A percentile compares a stretch with the other conserved stretches of the same genome.
Conservation (phyloP, 2,888 invertebrate species). For the Heteromurus nitidus region DNA sequence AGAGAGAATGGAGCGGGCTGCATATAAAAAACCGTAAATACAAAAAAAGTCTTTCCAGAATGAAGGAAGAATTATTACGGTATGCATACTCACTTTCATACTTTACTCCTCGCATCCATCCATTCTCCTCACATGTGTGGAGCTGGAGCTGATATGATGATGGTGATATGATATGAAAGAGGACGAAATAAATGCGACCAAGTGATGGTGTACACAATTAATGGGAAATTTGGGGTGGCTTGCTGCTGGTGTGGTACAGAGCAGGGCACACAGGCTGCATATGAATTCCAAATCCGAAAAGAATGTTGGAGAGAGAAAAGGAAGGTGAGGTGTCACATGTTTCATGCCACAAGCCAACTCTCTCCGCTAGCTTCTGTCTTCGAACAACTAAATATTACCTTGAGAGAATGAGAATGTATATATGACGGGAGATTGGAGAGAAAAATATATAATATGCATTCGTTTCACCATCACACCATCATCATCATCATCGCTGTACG, state of each 20-base stretch:
- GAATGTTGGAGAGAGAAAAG: conserved; percentile 39
- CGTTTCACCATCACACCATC: background rate
- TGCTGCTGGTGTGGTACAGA: too few species aligned
- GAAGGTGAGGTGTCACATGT: conserved; percentile 21
- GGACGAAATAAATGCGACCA: conserved; percentile 31
- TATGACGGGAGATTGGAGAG: conserved; percentile 36
- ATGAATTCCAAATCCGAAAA: conserved; percentile 58
- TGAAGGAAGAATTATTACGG: background rate
- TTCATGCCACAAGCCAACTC: background rate
- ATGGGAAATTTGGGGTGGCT: conserved; percentile 53
- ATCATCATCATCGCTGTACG: background rate
- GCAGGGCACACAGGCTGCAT: too few species aligned
- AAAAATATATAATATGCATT: background rate
- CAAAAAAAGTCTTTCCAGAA: background rate
- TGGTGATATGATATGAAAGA: conserved; percentile 23
- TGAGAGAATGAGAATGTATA: conserved; percentile 35
- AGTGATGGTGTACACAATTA: conserved; percentile 42
- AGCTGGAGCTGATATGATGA: conserved; percentile 6
- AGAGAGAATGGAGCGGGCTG: background rate
- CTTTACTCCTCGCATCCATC: background rate
- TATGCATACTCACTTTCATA: conserved; percentile 8
- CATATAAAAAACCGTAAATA: background rate
- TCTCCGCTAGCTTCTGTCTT: conserved; percentile 20
- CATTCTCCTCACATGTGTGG: background rate
- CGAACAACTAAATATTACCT: conserved; percentile 40